phyloP scores from a whole-genome alignment of 2,113 vertebrate species.

The Trichechus manatus region DNA sequence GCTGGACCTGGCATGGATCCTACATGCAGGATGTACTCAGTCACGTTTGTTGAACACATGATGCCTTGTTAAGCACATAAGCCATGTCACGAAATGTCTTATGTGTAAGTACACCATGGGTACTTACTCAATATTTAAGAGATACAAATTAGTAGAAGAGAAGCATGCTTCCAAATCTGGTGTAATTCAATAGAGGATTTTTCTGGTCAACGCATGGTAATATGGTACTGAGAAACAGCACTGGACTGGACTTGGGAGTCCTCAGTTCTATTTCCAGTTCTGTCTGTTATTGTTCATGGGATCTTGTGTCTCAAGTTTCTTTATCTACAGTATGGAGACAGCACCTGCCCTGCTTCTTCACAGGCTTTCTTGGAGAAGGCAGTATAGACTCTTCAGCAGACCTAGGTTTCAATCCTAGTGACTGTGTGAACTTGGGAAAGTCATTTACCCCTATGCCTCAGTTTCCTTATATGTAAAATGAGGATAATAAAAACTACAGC shows the following conservation, averaged over 20 bases:
- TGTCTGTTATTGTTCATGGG: background rate
- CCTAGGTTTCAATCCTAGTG: background rate
- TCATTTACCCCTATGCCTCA: background rate
- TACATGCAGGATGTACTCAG: background rate
- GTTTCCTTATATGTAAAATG: background rate
- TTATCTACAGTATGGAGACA: background rate
- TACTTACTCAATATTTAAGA: background rate
- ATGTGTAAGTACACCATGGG: background rate
- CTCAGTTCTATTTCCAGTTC: background rate
- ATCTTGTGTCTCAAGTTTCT: background rate
- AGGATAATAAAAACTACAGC: background rate
- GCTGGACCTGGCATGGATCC: background rate
- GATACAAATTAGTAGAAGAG: background rate
- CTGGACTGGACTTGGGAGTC: background rate
- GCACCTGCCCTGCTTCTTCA: background rate
- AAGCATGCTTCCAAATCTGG: background rate
- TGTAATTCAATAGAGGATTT: background rate
- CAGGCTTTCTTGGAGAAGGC: background rate
- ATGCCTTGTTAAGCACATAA: background rate
- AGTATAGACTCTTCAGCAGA: background rate
- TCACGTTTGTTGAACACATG: background rate
- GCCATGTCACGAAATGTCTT: background rate
- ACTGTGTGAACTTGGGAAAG: background rate
- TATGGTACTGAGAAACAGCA: background rate
- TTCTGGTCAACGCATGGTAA: background rate